Percentiles rank a stretch among this genome's conserved stretches.
These are phyloP conservation scores for Epizoanthus scotinus DNA, from an alignment of 92 coral and sea anemone genomes.

Conservation along the genomic window DNA sequence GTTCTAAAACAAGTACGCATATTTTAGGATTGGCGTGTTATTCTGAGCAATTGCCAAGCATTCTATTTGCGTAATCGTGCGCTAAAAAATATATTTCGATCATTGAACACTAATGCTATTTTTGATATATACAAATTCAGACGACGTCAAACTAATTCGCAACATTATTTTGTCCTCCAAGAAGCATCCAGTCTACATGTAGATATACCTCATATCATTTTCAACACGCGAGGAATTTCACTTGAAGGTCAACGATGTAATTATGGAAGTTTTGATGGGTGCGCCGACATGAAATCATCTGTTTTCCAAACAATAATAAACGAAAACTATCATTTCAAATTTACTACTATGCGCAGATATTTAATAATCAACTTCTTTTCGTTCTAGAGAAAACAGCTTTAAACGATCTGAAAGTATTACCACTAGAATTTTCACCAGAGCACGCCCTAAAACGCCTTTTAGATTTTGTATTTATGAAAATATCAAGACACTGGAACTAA, in stretches of 20 bases:
- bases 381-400: background rate
- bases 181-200: background rate
- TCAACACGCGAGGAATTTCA: background rate
- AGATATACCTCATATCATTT: background rate
- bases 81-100: background rate
- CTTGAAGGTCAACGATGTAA: constrained; percentile 1
- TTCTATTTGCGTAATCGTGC: constrained; percentile 2
- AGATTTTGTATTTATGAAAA: constrained; percentile 25
- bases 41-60: background rate
- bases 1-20: background rate
- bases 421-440: background rate
- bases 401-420: background rate
- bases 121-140: constrained; percentile 10
- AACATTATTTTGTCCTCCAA: constrained; percentile 17
- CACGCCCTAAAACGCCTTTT: constrained; percentile 22
- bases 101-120: constrained; percentile 5
- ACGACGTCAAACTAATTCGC: background rate
- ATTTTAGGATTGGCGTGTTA: constrained; percentile 10
- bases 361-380: background rate
- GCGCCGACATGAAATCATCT: constrained; percentile 10
- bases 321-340: constrained; percentile 13
- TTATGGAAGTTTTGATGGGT: constrained; percentile 25
- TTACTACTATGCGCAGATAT: background rate
- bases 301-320: constrained; percentile 1
- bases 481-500: background rate